Evolutionary conservation across 2,113 vertebrate genomes (phyloP).

Genomic region (Pogona vitticeps): DNA sequence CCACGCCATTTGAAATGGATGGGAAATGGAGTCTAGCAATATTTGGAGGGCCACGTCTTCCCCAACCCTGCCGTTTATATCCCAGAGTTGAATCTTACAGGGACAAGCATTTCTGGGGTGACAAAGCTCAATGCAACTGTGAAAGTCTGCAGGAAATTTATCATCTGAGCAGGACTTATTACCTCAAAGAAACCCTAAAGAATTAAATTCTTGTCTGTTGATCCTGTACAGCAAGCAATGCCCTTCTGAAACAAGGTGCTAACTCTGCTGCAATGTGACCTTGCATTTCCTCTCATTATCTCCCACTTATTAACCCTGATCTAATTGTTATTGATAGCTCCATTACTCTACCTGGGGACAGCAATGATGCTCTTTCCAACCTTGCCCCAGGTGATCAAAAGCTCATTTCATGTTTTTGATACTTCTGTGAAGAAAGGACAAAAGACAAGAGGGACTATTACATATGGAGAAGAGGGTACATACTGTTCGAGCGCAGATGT

Average conservation of each 20-base stretch:
- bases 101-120: not conserved
- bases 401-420: slow-evolving; percentile 61
- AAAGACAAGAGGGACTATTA: not conserved
- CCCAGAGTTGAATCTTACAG: not conserved
- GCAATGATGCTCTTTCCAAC: slow-evolving; percentile 60
- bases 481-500: not conserved
- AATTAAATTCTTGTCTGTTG: slow-evolving; percentile 32
- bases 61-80: too few relatives aligned
- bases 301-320: slow-evolving; percentile 69
- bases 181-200: slow-evolving; percentile 32
- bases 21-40: not conserved
- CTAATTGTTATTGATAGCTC: slow-evolving; percentile 70
- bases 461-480: not conserved
- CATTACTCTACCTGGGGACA: slow-evolving; percentile 65
- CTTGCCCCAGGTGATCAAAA: slow-evolving; percentile 65
- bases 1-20: not conserved
- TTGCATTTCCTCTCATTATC: slow-evolving; percentile 66
- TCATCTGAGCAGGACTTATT: not conserved
- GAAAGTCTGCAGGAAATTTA: slow-evolving; percentile 42
- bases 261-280: slow-evolving; percentile 62
- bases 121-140: slow-evolving; percentile 41
- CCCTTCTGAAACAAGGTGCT: slow-evolving; percentile 41
- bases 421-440: slow-evolving; percentile 43
- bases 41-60: not conserved
- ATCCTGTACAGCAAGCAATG: slow-evolving; percentile 4